Evolutionary conservation across 2,113 vertebrate species (phyloP).

Genomic region (Ictidomys tridecemlineatus): DNA sequence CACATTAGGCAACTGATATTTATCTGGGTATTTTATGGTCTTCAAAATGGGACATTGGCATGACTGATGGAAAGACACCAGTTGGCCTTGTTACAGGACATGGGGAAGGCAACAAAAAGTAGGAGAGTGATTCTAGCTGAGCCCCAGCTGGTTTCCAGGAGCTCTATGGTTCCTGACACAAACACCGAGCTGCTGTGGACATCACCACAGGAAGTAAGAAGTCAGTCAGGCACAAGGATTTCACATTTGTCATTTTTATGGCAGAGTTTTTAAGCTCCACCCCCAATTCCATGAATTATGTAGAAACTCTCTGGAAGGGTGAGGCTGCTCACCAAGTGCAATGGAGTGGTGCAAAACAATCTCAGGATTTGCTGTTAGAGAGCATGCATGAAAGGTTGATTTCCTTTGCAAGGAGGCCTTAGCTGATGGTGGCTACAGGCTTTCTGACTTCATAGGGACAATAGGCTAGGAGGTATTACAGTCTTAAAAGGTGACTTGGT

Average conservation of each 20-base stretch:
- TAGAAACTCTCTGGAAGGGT: not conserved
- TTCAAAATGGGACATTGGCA: not conserved
- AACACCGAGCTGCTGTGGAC: not conserved
- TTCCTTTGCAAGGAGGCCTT: not conserved
- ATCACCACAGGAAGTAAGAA: not conserved
- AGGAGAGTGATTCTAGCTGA: not conserved
- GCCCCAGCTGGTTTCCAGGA: no score
- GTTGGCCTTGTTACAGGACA: not conserved
- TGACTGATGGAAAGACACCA: not conserved
- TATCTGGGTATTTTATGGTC: not conserved
- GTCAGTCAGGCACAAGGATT: not conserved
- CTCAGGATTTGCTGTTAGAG: not conserved
- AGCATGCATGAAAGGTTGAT: not conserved
- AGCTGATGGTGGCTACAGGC: no score
- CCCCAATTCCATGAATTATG: not conserved
- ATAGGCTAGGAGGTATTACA: accelerated
- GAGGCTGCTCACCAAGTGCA: not conserved
- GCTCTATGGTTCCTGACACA: no score
- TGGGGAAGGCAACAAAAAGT: not conserved
- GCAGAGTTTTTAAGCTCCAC: not conserved
- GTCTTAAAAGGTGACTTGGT: not conserved
- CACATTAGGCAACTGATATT: not conserved
- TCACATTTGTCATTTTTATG: not conserved
- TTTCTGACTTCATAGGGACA: not conserved
- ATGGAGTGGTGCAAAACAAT: not conserved